A percentile compares a stretch with the other conserved stretches of the same genome.
Conservation (phyloP, 2,888 invertebrate species). For the Sesamia inferens region DNA sequence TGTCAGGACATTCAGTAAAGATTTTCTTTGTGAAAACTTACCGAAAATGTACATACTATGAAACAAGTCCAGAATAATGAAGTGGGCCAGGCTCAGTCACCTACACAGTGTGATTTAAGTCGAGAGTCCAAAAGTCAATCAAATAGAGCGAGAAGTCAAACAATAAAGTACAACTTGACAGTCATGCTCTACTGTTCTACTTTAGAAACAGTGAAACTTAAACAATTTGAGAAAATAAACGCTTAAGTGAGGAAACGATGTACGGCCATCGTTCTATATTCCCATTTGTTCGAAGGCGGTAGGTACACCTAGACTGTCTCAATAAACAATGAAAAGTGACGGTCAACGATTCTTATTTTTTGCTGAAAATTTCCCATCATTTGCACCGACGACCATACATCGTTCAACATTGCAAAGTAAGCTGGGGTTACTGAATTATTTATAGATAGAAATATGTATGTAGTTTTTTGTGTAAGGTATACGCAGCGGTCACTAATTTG, state of each 20-base stretch:
- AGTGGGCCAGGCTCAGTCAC: not conserved
- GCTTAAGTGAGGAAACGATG: conserved; percentile 10
- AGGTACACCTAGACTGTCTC: conserved; percentile 16
- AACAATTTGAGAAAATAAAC: conserved; percentile 6
- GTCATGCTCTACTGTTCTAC: conserved; percentile 29
- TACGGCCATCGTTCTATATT: conserved; percentile 7
- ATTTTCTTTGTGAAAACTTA: no score
- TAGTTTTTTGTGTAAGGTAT: conserved; percentile 31
- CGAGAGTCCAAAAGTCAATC: not conserved
- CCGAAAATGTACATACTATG: no score
- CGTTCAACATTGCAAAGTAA: conserved; percentile 19
- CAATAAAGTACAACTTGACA: conserved; percentile 17
- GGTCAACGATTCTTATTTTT: conserved; percentile 48
- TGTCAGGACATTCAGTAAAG: no score
- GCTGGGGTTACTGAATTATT: conserved; percentile 25
- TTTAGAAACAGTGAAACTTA: conserved; percentile 26
- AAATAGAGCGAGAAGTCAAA: conserved; percentile 42
- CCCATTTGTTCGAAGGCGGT: conserved; percentile 4
- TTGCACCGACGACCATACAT: conserved; percentile 33
- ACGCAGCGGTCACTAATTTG: conserved; percentile 13
- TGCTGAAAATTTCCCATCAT: conserved; percentile 54
- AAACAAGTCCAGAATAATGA: not conserved
- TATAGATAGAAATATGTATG: not conserved
- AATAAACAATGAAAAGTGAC: conserved; percentile 47
- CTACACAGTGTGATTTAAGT: not conserved